Percentiles rank a stretch among this genome's conserved stretches.
Conservation (phyloP, 2,888 invertebrate species). For the Noctua fimbriata region DNA sequence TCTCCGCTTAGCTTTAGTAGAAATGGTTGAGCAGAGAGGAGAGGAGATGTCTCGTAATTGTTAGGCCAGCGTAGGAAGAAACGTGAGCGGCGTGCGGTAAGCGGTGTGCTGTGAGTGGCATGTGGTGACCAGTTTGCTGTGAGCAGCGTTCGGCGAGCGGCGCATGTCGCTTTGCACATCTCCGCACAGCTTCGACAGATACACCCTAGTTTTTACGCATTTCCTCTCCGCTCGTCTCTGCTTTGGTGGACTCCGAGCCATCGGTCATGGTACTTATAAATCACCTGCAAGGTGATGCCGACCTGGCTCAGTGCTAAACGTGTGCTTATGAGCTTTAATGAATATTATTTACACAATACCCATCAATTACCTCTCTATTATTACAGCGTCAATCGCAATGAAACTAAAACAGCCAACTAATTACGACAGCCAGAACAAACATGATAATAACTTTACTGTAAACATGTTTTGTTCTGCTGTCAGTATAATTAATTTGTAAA, state of each 20-base stretch:
- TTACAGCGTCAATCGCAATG: background rate
- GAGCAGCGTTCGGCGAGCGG: too few species aligned
- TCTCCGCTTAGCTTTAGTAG: too few species aligned
- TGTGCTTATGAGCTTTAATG: background rate
- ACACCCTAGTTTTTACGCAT: too few species aligned
- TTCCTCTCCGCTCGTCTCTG: background rate
- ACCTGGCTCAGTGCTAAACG: background rate
- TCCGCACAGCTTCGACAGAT: too few species aligned
- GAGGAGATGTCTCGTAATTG: too few species aligned
- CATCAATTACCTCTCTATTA: conserved; percentile 8
- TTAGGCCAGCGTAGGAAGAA: too few species aligned
- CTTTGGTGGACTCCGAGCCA: background rate
- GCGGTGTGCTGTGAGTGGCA: too few species aligned
- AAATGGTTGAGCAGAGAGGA: too few species aligned
- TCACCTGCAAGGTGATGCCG: background rate
- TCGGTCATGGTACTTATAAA: background rate
- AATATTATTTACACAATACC: background rate
- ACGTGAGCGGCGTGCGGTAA: too few species aligned
- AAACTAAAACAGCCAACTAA: conserved; percentile 28
- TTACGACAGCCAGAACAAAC: conserved; percentile 26
- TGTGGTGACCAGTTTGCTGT: too few species aligned
- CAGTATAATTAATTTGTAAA: conserved; percentile 32
- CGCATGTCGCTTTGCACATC: too few species aligned
- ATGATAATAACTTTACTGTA: conserved; percentile 2
- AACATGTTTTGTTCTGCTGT: conserved; percentile 9